Percentiles rank a stretch among this genome's conserved stretches.
These are phyloP conservation scores for Phrynosoma platyrhinos DNA, from an alignment of 2,113 vertebrate species.

Conservation along the genomic window DNA sequence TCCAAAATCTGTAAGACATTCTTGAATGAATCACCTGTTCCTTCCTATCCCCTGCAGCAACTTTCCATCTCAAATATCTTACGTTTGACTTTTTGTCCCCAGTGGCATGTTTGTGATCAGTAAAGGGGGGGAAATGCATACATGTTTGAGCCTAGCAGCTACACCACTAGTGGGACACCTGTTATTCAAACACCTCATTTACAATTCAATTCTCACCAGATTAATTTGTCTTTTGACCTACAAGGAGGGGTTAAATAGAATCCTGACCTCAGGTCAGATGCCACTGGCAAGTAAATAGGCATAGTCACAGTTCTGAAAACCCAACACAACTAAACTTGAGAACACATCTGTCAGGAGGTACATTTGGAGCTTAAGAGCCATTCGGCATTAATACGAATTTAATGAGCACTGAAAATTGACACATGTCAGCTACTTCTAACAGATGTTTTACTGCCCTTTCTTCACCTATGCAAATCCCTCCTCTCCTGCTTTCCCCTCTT, in stretches of 20 bases:
- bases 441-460: slow-evolving; percentile 78
- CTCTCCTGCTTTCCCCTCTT: slow-evolving; percentile 37
- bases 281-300: slow-evolving; percentile 86
- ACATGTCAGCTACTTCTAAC: slow-evolving; percentile 73
- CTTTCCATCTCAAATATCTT: slow-evolving; percentile 68
- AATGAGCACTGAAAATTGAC: slow-evolving; percentile 76
- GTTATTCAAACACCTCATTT: slow-evolving; percentile 81
- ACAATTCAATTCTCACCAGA: slow-evolving; percentile 80
- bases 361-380: slow-evolving; percentile 68
- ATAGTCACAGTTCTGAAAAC: slow-evolving; percentile 66
- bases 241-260: slow-evolving; percentile 85
- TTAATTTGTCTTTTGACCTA: slow-evolving; percentile 82
- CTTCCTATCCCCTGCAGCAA: slow-evolving; percentile 57
- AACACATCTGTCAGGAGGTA: slow-evolving; percentile 56
- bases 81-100: slow-evolving; percentile 80
- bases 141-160: slow-evolving; percentile 79
- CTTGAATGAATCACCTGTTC: slow-evolving; percentile 78
- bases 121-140: slow-evolving; percentile 62
- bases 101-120: slow-evolving; percentile 75
- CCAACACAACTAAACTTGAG: slow-evolving; percentile 56
- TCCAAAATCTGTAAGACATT: slow-evolving; percentile 48
- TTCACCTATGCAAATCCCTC: slow-evolving; percentile 71
- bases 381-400: slow-evolving; percentile 80
- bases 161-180: slow-evolving; percentile 85
- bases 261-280: slow-evolving; percentile 79